These are phyloP conservation scores for Thecocarcelia acutangulata DNA, from an alignment of 2,888 invertebrate genomes.

Conservation along the genomic window DNA sequence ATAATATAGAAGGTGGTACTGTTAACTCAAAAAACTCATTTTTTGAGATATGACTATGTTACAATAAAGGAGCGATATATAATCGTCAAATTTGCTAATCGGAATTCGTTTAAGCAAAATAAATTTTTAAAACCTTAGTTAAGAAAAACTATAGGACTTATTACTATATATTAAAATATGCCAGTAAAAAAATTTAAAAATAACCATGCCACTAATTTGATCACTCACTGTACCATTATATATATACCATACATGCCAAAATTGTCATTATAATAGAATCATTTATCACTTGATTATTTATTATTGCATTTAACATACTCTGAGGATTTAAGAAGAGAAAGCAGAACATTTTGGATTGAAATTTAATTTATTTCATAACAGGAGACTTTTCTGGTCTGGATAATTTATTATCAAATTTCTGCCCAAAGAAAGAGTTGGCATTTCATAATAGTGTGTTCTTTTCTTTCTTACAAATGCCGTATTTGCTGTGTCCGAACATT, in stretches of 20 bases:
- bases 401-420: not conserved
- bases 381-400: conserved; percentile 32
- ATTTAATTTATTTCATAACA: conserved; percentile 29
- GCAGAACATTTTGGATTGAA: conserved; percentile 20
- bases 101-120: no score
- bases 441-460: not conserved
- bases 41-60: no score
- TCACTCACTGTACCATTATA: not conserved
- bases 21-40: no score
- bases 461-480: not conserved
- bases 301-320: conserved; percentile 39
- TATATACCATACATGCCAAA: conserved; percentile 42
- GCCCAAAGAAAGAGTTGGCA: conserved; percentile 4
- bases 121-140: no score
- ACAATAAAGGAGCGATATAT: no score
- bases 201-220: not conserved
- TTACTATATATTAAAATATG: no score
- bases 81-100: no score
- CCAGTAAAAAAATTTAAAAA: no score
- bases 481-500: conserved; percentile 26
- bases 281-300: conserved; percentile 69
- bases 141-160: no score
- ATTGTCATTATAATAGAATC: conserved; percentile 66
- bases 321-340: conserved; percentile 4
- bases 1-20: no score